Conservation (phyloP, 2,113 vertebrate species). For the Gyps fulvus region DNA sequence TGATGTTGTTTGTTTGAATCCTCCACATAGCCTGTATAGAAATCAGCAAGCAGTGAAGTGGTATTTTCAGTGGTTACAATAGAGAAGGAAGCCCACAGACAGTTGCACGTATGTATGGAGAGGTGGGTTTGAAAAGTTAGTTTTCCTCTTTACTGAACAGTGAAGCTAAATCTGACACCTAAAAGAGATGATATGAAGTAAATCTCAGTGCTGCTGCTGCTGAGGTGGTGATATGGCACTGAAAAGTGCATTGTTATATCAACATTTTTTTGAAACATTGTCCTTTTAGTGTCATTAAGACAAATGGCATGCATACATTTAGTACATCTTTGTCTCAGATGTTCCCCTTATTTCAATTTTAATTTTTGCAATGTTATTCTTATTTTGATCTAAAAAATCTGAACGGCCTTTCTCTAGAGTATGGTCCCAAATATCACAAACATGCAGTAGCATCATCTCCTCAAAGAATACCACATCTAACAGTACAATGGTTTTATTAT, state of each 20-base stretch:
- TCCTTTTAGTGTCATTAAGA: background rate
- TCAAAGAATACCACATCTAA: background rate
- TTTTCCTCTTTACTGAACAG: background rate
- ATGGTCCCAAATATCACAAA: background rate
- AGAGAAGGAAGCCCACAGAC: background rate
- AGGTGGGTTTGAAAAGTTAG: background rate
- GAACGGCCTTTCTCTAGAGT: background rate
- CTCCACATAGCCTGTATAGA: background rate
- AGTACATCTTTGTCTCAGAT: background rate
- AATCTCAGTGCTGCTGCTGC: background rate
- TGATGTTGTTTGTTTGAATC: background rate
- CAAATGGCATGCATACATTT: background rate
- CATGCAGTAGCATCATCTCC: background rate
- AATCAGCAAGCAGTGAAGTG: background rate
- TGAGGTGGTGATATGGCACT: background rate
- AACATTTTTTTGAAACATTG: background rate
- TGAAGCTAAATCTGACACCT: background rate
- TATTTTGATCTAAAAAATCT: background rate
- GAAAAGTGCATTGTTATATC: background rate
- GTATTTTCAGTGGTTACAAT: background rate
- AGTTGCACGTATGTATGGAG: background rate
- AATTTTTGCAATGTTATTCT: background rate
- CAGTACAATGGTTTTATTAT: background rate
- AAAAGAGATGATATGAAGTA: background rate
- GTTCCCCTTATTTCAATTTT: background rate